Evolutionary conservation across 2,113 vertebrate species (phyloP), one percentile per base, ranked within the genome.

Genomic region (Danio rerio): DNA sequence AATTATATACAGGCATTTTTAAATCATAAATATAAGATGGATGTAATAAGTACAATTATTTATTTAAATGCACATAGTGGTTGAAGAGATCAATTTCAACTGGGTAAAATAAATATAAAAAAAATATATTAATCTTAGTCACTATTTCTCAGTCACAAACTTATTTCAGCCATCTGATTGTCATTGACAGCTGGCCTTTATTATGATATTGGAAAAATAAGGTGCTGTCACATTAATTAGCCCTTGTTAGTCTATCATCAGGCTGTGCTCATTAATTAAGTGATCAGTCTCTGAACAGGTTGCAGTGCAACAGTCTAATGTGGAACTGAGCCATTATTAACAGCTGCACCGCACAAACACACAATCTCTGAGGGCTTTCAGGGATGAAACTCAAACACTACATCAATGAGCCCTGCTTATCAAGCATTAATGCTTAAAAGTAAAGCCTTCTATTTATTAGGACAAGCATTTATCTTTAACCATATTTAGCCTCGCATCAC

Each of bases 221-320:
- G 62, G 61, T 40, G 49, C 76, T 79, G 62, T 79, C 76, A 79
- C 45, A 42, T 79, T 65, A 79, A 79, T 66, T 66, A 66, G 10
- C 76, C 31, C 76, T 79, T 79, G 76, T 79, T 79, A 79, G 62
- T 42, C 76, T 52, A 79, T 79, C 76, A 78, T 50, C 76, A 79
- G 76, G 15, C 49, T 66, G 74, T 61, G 62, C 49, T 79, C 76
- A 66, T 79, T 79, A 53, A 79, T 79, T 65, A 79, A 79, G 62
- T 53, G 10, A 79, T 79, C 61, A 79, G 31, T 65, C 62, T 79
- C 21, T 53, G 62, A 78, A 65, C 76, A 78, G 76, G 59, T 78
- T 78, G 76, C 76, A 52, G 20, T 65, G 61, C 76, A 78, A 65
- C 76, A 78, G 74, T 43, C 47, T 65, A 65, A 65, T 65, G 75